A percentile compares a stretch with the other conserved stretches of the same genome.
Conservation (phyloP, 2,888 invertebrate genomes). For the Synergus umbraculus region DNA sequence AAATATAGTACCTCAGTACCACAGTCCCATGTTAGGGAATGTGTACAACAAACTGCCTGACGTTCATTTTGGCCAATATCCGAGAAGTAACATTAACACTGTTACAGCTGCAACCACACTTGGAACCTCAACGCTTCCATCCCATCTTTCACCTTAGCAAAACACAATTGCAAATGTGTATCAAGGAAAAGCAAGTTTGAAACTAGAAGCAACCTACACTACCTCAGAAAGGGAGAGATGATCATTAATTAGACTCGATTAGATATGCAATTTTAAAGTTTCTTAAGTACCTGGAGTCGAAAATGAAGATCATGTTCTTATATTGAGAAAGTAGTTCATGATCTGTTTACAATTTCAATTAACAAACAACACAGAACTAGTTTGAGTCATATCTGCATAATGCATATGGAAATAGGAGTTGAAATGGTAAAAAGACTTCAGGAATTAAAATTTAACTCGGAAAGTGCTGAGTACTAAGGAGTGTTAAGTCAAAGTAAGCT, state of each 20-base stretch:
- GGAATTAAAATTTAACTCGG: background rate
- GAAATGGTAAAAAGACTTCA: background rate
- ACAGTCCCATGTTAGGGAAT: background rate
- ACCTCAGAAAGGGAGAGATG: background rate
- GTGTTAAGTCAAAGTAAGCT: background rate
- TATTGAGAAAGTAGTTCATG: background rate
- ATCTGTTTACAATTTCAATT: background rate
- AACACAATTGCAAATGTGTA: background rate
- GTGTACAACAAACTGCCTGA: background rate
- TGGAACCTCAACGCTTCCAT: slow-evolving; percentile 15
- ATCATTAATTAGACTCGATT: background rate
- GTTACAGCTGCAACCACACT: slow-evolving; percentile 15
- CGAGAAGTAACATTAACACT: slow-evolving; percentile 18
- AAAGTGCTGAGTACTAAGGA: background rate
- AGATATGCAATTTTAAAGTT: background rate
- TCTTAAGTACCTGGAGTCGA: background rate
- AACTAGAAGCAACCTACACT: background rate
- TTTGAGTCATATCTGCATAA: too few species aligned
- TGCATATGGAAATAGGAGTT: background rate
- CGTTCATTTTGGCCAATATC: background rate
- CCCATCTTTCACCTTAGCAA: slow-evolving; percentile 5
- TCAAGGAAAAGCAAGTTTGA: background rate
- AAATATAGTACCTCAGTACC: background rate
- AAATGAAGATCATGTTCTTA: background rate
- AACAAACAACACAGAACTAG: too few species aligned